These are phyloP conservation scores for Ricordea florida DNA, from an alignment of 92 coral and sea anemone genomes.

Conservation along the genomic window DNA sequence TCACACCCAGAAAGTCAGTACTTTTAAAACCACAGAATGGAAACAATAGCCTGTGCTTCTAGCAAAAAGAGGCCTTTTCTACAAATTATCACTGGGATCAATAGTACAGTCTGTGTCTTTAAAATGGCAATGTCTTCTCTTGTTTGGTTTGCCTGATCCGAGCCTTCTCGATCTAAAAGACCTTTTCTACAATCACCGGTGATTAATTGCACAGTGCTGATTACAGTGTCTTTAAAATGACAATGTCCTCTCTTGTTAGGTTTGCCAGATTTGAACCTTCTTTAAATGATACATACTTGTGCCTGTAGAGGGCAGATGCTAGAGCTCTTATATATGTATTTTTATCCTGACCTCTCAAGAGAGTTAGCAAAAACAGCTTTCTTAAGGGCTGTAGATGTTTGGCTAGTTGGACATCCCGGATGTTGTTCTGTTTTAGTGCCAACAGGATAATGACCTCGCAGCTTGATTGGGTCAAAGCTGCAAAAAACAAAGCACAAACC, in stretches of 20 bases:
- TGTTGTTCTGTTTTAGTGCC: neutral
- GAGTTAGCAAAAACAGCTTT: constrained; percentile 8
- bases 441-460: constrained; percentile 1
- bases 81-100: too few species aligned
- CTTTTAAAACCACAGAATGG: too few species aligned
- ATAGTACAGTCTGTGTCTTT: too few species aligned
- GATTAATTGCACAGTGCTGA: neutral
- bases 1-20: too few species aligned
- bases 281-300: neutral
- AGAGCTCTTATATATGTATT: neutral
- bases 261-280: constrained; percentile 12
- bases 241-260: neutral
- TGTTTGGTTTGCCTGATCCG: too few species aligned
- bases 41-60: too few species aligned
- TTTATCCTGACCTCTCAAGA: constrained; percentile 22
- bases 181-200: too few species aligned
- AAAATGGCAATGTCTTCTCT: too few species aligned
- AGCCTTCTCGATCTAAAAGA: too few species aligned
- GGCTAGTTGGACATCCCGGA: constrained; percentile 5
- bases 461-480: constrained; percentile 6
- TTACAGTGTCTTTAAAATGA: neutral
- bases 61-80: too few species aligned
- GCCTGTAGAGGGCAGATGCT: constrained; percentile 2
- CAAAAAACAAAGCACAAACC: neutral
- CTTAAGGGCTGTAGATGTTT: constrained; percentile 20